Conservation (phyloP, 2,113 vertebrate genomes). For the Platysteira castanea region DNA sequence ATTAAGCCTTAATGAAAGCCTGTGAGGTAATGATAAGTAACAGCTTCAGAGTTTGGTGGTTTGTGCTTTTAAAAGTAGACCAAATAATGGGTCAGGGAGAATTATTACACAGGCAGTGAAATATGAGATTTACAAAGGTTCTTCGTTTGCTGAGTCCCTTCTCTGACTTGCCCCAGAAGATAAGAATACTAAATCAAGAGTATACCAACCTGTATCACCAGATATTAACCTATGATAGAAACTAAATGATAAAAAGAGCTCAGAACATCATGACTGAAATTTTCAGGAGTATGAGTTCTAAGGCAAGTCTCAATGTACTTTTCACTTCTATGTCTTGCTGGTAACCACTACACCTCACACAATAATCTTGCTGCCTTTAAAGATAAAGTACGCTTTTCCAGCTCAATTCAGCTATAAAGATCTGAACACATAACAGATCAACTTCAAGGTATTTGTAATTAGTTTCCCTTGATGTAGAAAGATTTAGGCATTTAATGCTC, state of each 20-base stretch:
- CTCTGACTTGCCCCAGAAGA: background rate
- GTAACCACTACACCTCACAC: background rate
- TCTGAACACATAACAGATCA: background rate
- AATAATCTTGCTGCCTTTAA: background rate
- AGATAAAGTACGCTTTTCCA: background rate
- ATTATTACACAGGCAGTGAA: background rate
- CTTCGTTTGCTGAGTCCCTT: background rate
- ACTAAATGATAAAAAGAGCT: background rate
- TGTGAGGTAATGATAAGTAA: background rate
- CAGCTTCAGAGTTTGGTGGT: background rate
- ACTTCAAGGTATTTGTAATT: background rate
- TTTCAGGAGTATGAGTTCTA: background rate
- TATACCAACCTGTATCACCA: background rate
- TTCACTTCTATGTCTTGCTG: background rate
- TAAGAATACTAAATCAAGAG: background rate
- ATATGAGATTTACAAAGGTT: background rate
- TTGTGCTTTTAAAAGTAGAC: background rate
- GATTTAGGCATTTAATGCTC: background rate
- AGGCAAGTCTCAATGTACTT: background rate
- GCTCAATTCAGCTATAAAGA: background rate
- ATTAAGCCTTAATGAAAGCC: background rate
- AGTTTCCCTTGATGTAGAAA: constrained; percentile 4
- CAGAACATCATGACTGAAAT: background rate
- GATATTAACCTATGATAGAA: background rate
- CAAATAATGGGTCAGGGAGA: background rate